These are phyloP conservation scores for Morus bassanus DNA, from an alignment of 2,797 vertebrate genomes.

Conservation along the genomic window DNA sequence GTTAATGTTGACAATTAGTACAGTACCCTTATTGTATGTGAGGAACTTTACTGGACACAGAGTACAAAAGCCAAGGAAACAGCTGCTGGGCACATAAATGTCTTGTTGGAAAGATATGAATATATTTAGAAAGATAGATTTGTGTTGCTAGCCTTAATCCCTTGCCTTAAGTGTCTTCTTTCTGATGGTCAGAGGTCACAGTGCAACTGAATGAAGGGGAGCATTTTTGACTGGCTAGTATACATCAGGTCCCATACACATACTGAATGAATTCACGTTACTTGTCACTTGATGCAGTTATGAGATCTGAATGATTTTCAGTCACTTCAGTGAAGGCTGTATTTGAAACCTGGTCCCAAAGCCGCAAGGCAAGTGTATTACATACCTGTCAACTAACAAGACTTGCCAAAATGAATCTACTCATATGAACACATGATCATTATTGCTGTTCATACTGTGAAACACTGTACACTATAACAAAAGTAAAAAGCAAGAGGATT, in stretches of 20 bases:
- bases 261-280: conserved; percentile 16
- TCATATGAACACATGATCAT: conserved; percentile 52
- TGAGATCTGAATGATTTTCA: conserved; percentile 63
- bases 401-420: conserved; percentile 70
- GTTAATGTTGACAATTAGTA: conserved; percentile 55
- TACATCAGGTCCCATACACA: conserved; percentile 20
- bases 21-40: conserved; percentile 2
- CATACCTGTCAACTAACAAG: conserved; percentile 64
- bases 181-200: conserved; percentile 58
- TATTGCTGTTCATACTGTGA: conserved; percentile 58
- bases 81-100: conserved; percentile 64
- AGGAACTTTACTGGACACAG: conserved; percentile 60
- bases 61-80: conserved; percentile 40
- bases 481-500: conserved; percentile 59
- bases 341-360: conserved; percentile 67
- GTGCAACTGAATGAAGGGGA: conserved; percentile 15
- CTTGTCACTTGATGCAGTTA: conserved; percentile 58
- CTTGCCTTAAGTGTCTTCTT: conserved; percentile 62
- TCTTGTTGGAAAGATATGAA: conserved; percentile 52
- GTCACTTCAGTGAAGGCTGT: conserved; percentile 58
- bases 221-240: conserved; percentile 56
- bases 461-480: conserved; percentile 57
- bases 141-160: conserved; percentile 54
- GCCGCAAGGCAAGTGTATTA: conserved; percentile 55
- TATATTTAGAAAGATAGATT: conserved; percentile 55